Evolutionary conservation across 2,888 invertebrate species (phyloP).

Genomic region (Shargacucullia verbasci): DNA sequence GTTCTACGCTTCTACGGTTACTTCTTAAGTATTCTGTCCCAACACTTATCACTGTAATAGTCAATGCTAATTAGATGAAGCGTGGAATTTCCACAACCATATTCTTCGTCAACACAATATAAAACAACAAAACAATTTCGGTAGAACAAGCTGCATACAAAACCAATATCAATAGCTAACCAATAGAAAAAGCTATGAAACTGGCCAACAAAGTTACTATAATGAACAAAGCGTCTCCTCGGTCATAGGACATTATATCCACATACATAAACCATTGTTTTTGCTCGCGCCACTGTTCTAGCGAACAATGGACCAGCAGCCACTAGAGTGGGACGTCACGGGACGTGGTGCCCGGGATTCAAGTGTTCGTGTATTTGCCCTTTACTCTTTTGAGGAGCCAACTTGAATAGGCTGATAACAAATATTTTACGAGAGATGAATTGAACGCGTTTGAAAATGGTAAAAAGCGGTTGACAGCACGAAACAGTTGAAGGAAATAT

Average conservation of each 20-base stretch:
- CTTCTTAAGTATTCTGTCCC: too few species aligned
- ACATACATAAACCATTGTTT: slow-evolving; percentile 59
- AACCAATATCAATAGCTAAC: slow-evolving; percentile 26
- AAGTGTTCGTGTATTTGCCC: slow-evolving; percentile 34
- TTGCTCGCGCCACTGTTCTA: slow-evolving; percentile 54
- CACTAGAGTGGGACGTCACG: slow-evolving; percentile 38
- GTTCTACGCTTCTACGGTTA: too few species aligned
- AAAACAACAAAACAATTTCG: too few species aligned
- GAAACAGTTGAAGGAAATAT: too few species aligned
- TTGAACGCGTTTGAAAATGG: too few species aligned
- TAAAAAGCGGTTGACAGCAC: too few species aligned
- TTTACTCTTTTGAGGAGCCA: not conserved
- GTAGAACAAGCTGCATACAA: slow-evolving; percentile 2
- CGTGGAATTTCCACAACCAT: too few species aligned
- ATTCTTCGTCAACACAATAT: too few species aligned
- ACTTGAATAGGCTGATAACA: slow-evolving; percentile 6
- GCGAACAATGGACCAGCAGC: slow-evolving; percentile 60
- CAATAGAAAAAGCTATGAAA: slow-evolving; percentile 44
- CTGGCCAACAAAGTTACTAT: slow-evolving; percentile 46
- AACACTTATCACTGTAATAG: too few species aligned
- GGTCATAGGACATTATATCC: slow-evolving; percentile 56
- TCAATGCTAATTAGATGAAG: too few species aligned
- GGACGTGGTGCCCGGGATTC: slow-evolving; percentile 36
- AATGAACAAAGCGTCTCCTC: slow-evolving; percentile 56
- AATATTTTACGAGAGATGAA: too few species aligned